A percentile compares a stretch with the other conserved stretches of the same genome.
These are phyloP conservation scores for Calcarius lapponicus DNA, from an alignment of 2,797 vertebrate species.

Conservation along the genomic window DNA sequence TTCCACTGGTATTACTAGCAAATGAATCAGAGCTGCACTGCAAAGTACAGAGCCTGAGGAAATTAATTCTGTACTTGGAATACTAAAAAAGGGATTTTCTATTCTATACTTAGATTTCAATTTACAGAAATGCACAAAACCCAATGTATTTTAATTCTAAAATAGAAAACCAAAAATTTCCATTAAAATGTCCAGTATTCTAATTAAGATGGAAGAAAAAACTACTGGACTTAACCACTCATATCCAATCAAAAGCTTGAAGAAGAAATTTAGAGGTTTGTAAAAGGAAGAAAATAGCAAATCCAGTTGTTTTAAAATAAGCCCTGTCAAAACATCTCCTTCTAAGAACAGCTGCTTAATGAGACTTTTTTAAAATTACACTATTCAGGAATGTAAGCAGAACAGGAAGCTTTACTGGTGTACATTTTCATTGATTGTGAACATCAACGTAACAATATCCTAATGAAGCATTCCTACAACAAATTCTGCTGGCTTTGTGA, in stretches of 20 bases:
- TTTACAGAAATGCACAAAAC: neutral
- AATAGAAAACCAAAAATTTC: neutral
- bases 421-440: neutral
- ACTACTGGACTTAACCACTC: neutral
- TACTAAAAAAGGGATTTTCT: neutral
- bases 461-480: neutral
- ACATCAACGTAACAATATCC: neutral
- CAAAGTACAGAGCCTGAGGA: neutral
- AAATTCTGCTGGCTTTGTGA: neutral
- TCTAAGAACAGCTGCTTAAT: neutral
- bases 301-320: constrained; percentile 1
- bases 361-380: neutral
- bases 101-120: neutral
- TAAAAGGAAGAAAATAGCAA: neutral
- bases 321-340: neutral
- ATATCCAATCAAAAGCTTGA: neutral
- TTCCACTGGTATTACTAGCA: neutral
- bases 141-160: neutral
- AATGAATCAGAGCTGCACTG: neutral
- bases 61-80: neutral
- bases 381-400: neutral
- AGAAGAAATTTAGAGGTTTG: neutral
- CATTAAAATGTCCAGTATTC: neutral
- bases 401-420: neutral
- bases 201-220: neutral